phyloP scores from a whole-genome alignment of 2,888 invertebrate genomes.

The Ennomos erosarius region DNA sequence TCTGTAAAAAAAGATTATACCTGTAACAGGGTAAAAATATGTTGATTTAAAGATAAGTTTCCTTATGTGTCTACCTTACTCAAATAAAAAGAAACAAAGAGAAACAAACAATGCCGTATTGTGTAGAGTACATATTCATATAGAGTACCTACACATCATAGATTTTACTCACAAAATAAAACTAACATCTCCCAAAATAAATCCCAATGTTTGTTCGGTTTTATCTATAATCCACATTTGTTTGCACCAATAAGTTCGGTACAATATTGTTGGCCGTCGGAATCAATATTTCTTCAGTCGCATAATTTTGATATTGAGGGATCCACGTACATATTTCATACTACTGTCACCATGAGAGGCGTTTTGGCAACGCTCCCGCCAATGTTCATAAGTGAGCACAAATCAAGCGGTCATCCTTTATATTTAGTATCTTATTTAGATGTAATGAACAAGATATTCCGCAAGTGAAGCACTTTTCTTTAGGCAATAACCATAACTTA shows the following conservation, averaged over 20 bases:
- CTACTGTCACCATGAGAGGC: constrained; percentile 33
- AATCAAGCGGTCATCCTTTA: constrained; percentile 27
- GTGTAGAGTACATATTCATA: constrained; percentile 32
- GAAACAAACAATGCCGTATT: too few relatives aligned
- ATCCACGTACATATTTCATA: constrained; percentile 40
- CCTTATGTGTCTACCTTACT: background rate
- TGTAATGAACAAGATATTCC: constrained; percentile 24
- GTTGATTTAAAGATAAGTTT: constrained; percentile 31
- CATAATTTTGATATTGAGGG: constrained; percentile 49
- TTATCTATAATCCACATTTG: constrained; percentile 40
- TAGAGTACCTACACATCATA: constrained; percentile 33
- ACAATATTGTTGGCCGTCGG: constrained; percentile 38
- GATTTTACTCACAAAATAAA: constrained; percentile 40
- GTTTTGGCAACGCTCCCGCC: constrained; percentile 37
- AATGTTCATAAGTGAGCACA: constrained; percentile 26
- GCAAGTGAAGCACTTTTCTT: constrained; percentile 16
- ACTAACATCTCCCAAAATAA: constrained; percentile 41
- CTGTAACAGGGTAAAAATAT: constrained; percentile 23
- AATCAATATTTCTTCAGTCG: constrained; percentile 39
- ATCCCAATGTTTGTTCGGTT: constrained; percentile 40
- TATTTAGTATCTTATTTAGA: constrained; percentile 20
- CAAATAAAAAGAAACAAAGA: too few relatives aligned
- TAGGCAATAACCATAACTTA: constrained; percentile 17
- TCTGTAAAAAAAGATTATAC: constrained; percentile 25
- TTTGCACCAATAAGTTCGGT: constrained; percentile 38